Evolutionary conservation across 2,113 vertebrate genomes (phyloP), one percentile per base, ranked within the genome.

Genomic region (Anoura caudifer): DNA sequence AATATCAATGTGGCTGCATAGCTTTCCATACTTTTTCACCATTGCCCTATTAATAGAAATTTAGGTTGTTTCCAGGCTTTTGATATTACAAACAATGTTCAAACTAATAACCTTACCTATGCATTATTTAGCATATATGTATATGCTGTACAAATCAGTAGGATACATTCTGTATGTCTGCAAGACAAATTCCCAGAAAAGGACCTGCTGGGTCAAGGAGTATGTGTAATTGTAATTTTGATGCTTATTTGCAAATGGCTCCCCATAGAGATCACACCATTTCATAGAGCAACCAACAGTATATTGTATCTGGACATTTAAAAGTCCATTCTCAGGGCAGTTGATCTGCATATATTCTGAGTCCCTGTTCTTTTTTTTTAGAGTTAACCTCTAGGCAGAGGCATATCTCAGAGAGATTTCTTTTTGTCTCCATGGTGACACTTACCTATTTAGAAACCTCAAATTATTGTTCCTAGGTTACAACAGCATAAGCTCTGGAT

Each of bases 381-480:
- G 72, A 83, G 77, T 88, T 90, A 92, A 81, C 70, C 61, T 94
- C 47, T 36, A 72, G 17, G 77, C n/a, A 87, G 50, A 75, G 92
- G 73, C 36, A 91, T 75, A 75, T 77, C 63, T 92, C 56, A 19
- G 75, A 84, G 45, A 85, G 76, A 70, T 95, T 87, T 97, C 86
- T 69, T 95, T 97, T 91, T 87, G 93, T 97, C 75, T 96, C 97
- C 94, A 97, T 96, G 93, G 93, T 90, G 96, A 98, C 86, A 91
- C 31, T 90, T 92, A 97, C 84, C 91, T 95, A 95, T 82, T 94
- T 80, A 91, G 85, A 97, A 95, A 69, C 82, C 69, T 97, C 88
- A 93, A 96, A 84, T 97, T 59, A 96, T 95, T 96, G 97, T 96
- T 97, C 86, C 93, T 97, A 97, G 86, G 91, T 97, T 96, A 96